phyloP scores from a whole-genome alignment of 2,797 vertebrate species.

The Periophthalmus magnuspinnatus region DNA sequence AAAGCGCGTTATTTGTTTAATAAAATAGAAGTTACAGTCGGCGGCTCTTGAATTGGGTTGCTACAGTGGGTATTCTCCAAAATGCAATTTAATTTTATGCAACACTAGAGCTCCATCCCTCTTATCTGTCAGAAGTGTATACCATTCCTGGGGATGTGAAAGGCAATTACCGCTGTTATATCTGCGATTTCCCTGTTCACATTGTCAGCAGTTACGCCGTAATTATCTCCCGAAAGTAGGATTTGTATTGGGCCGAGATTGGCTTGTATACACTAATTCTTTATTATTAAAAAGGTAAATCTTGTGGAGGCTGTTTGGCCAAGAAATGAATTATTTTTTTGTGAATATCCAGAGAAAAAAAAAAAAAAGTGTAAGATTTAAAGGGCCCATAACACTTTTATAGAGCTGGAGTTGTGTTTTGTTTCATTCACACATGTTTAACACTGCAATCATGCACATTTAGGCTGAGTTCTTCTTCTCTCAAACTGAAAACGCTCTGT shows the following conservation, averaged over 20 bases:
- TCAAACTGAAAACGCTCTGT: too few species aligned
- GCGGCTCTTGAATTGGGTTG: not conserved
- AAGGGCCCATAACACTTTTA: not conserved
- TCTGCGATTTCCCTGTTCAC: not conserved
- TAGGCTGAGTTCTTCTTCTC: too few species aligned
- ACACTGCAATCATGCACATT: too few species aligned
- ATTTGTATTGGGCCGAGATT: not conserved
- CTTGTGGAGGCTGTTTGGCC: not conserved
- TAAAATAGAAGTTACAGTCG: slow-evolving; percentile 23
- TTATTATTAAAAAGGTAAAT: slow-evolving; percentile 3
- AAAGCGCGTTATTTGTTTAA: slow-evolving; percentile 30
- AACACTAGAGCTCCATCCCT: slow-evolving; percentile 20
- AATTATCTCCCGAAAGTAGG: slow-evolving; percentile 1
- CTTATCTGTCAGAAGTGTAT: slow-evolving; percentile 15
- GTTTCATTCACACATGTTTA: too few species aligned
- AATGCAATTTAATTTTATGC: slow-evolving; percentile 24
- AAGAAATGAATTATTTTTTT: not conserved
- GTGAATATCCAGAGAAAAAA: not conserved
- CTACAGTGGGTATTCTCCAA: slow-evolving; percentile 15
- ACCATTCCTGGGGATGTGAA: slow-evolving; percentile 5
- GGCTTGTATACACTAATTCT: not conserved
- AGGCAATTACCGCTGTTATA: slow-evolving; percentile 8
- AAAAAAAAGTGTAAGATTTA: not conserved
- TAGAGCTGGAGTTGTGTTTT: too few species aligned
- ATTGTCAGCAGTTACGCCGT: slow-evolving; percentile 3